These are phyloP conservation scores for Cantharis lateralis DNA, from an alignment of 2,888 invertebrate genomes.

Conservation along the genomic window DNA sequence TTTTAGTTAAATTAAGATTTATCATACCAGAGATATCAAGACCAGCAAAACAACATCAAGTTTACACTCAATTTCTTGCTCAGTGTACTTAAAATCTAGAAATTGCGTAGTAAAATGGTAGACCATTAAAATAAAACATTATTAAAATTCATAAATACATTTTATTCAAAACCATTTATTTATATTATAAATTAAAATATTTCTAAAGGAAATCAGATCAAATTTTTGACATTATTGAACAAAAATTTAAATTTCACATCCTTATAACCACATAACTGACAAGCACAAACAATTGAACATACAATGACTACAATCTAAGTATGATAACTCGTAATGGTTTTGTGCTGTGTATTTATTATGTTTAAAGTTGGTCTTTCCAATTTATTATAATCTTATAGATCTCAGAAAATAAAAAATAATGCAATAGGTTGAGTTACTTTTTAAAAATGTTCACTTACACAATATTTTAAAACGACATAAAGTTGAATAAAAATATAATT, in stretches of 20 bases:
- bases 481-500: constrained; percentile 24
- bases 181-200: constrained; percentile 35
- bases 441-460: neutral
- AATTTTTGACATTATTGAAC: constrained; percentile 34
- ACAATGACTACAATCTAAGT: constrained; percentile 36
- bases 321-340: constrained; percentile 31
- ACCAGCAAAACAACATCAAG: no score
- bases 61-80: no score
- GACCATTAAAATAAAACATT: neutral
- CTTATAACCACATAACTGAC: constrained; percentile 28
- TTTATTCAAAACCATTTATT: constrained; percentile 41
- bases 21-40: no score
- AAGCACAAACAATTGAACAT: constrained; percentile 35
- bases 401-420: neutral
- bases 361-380: constrained; percentile 25
- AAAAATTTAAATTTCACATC: constrained; percentile 32
- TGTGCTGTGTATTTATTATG: constrained; percentile 27
- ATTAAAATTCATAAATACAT: constrained; percentile 26
- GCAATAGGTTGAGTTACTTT: neutral
- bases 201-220: constrained; percentile 35
- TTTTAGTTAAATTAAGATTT: no score
- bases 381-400: constrained; percentile 11
- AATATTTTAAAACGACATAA: constrained; percentile 2
- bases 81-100: no score
- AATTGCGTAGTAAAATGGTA: no score